Percentiles rank a stretch among this genome's conserved stretches.
Conservation (phyloP, 2,113 vertebrate species). For the Aegotheles bennettii region DNA sequence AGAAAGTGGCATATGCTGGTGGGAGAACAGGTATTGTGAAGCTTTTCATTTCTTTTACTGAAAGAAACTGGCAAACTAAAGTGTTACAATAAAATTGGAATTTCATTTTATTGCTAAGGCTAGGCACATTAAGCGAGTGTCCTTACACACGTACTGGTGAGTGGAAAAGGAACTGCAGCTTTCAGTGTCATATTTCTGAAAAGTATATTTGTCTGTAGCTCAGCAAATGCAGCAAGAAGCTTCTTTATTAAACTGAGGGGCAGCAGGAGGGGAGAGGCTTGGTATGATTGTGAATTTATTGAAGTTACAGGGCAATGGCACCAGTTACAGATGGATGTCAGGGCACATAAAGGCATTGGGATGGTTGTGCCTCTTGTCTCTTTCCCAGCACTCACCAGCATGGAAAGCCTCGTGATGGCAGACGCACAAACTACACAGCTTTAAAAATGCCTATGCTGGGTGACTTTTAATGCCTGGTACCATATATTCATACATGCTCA, state of each 20-base stretch:
- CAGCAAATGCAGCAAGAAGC: background rate
- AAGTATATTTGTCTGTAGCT: background rate
- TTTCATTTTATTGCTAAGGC: background rate
- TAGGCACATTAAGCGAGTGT: background rate
- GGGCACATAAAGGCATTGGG: background rate
- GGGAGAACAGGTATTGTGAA: background rate
- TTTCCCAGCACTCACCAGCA: rapidly evolving
- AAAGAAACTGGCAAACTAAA: background rate
- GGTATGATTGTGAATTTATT: rapidly evolving
- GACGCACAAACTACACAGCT: background rate
- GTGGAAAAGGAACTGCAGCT: background rate
- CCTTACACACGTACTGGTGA: background rate
- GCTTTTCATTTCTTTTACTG: background rate
- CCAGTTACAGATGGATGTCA: background rate
- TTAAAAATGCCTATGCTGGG: background rate
- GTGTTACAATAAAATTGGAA: background rate
- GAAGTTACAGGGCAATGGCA: background rate
- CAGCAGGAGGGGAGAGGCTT: background rate
- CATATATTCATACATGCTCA: background rate
- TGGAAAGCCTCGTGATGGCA: background rate
- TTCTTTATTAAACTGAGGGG: background rate
- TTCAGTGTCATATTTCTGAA: background rate
- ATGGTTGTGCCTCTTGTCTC: background rate
- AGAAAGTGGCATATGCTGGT: background rate
- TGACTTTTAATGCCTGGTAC: background rate